Conservation (phyloP, 2,113 vertebrate species). For the Scolopax mira region DNA sequence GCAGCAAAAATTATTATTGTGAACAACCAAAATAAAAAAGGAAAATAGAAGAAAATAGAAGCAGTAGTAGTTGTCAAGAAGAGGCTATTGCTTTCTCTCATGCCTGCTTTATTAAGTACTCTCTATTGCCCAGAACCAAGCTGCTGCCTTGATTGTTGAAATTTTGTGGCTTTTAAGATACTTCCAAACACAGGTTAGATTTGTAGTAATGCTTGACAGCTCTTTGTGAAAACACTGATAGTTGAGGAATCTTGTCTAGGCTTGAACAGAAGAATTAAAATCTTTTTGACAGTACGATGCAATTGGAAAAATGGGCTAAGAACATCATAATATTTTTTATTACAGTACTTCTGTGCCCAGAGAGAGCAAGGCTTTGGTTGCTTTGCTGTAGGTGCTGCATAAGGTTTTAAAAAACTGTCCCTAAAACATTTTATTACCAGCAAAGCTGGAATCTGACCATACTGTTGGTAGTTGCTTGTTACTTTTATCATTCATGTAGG, state of each 20-base stretch:
- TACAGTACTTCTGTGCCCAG: neutral
- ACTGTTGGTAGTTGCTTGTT: neutral
- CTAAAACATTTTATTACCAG: neutral
- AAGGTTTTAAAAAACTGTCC: neutral
- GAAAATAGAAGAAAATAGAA: neutral
- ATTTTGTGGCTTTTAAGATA: neutral
- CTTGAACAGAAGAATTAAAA: neutral
- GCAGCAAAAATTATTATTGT: neutral
- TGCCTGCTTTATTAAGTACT: neutral
- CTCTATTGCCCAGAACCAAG: neutral
- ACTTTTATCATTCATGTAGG: accelerated
- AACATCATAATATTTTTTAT: neutral
- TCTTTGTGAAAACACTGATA: neutral
- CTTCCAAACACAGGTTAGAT: neutral
- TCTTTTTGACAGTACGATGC: neutral
- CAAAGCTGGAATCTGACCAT: neutral
- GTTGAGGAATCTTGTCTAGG: neutral
- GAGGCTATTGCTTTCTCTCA: neutral
- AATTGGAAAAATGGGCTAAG: neutral
- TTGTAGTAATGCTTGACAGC: neutral
- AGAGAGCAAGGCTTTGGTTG: neutral
- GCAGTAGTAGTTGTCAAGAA: neutral
- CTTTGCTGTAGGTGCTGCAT: neutral
- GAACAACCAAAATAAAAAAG: neutral
- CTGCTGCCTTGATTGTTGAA: neutral